Base-by-base conservation (phyloP, 2,113 vertebrate genomes). In the Pagrus major region DNA sequence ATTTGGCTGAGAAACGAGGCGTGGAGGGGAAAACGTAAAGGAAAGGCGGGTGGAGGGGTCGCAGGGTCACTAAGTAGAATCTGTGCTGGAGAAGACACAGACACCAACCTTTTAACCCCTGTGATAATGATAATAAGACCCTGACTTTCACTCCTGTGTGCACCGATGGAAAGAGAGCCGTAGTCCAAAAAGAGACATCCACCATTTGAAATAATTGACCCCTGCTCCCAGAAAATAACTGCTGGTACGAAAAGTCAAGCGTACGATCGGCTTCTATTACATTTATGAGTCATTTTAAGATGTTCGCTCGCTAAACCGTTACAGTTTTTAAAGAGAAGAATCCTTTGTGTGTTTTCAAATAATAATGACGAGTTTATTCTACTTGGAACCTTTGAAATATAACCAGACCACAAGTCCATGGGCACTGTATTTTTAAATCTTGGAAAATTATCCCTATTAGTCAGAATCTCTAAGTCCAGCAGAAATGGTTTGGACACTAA, bases 71-170 rank as follows among this genome's bases (percentile, higher is more conserved):
- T 5, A 9, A 68, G 87, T 54, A 54, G 79, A 83, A 86, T 90
- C 83, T 84, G 76, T 55, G 56, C 70, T 1, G 44, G 92, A 93
- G 86, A 90, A 89, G 91, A 92, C 83, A 63, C 92, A 93, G 92
- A 85, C 83, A 65, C 66, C 49, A n/a, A 88, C 88, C 92, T 88
- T 88, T 88, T 71, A 85, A 89, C 91, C 81, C 46, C 54, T 9
- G 68, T 29, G 86, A 92, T 88, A 82, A 83, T 79, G 83, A 89
- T 91, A 89, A 92, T 65, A 78, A 71, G 81, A 83, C 59, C 69
- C 76, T 47, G 55, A 86, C 86, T 88, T 82, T 79, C 85, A 65
- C 86, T 86, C 58, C 78, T 61, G 44, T 41, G 37, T 64, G 60
- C 67, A 39, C 64, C 55, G 41, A 74, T 58, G 80, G 84, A 87